Evolutionary conservation across 2,113 vertebrate species (phyloP), one percentile per base, ranked within the genome.

Genomic region (Entelurus aequoreus): DNA sequence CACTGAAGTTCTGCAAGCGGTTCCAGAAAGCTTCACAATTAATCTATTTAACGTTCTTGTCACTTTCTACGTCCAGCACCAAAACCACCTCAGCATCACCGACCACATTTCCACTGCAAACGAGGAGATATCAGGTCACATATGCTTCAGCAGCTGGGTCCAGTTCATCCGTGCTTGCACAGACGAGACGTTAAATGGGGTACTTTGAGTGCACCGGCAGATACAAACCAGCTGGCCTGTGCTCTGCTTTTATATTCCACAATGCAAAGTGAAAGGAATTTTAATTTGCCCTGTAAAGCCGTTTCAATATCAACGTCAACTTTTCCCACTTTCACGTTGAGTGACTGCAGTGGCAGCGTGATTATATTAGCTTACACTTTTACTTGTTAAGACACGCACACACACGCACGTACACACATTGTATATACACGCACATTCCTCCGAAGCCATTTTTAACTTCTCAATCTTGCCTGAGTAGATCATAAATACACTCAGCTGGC

Each of bases 161-260:
- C 60, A 72, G 79, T 86, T 87, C 78, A 67, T 65, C 6, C 42
- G 76, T 66, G 63, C 54, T 28, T 19, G 53, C 75, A 81, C 6
- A 63, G 66, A 66, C 74, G 66, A 36, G 42, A 46, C 3, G 42
- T 50, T 69, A 73, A 79, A 79, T 68, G 58, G 71, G 52, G 75
- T 74, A 69, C 62, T 60, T 66, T 54, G 71, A 75, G 56, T 58
- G 63, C 63, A 11, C 49, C 42, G 15, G 61, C 38, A 35, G 74
- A 86, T 65, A 63, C n/a, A 79, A 74, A 79, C 54, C 87, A 88
- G 81, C 84, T 86, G 85, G 48, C 49, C 53, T 5, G 42, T 46
- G 56, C 53, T 54, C 49, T 40, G 69, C 44, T 67, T 62, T 72
- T 69, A 70, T 76, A 46, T 48, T 60, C 63, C 56, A 47, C 1